Evolutionary conservation across 2,113 vertebrate species (phyloP), one percentile per base, ranked within the genome.

Genomic region (Bolborhynchus lineola): DNA sequence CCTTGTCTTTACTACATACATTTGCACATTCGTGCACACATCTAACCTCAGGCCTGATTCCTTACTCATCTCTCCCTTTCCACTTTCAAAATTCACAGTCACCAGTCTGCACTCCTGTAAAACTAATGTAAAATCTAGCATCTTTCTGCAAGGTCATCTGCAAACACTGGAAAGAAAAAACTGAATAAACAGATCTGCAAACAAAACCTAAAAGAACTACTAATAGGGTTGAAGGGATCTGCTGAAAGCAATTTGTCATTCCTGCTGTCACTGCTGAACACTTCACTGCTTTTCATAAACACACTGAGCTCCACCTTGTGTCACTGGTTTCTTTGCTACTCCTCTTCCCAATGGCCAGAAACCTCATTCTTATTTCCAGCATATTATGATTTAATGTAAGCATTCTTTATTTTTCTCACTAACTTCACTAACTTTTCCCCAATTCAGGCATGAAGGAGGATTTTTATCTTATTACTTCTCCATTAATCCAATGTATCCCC

Each of bases 101-200:
- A 53, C 37, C 25, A 13, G 19, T 13, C n/a, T 13, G 46, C 23
- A n/a, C 17, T 20, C 20, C n/a, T n/a, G 16, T 26, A 79, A 74
- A 67, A 62, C 60, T 11, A 26, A 6, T 4, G 29, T 35, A 60
- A 60, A 67, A 35, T 46, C 24, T 13, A 74, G 44, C 29, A 29
- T 21, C 50, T 8, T 33, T 46, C 49, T 52, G 46, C 47, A 59
- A 28, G 6, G 28, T 41, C 33, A 11, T 6, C 37, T 57, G 53
- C 68, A 76, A 44, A 59, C 37, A 24, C 33, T 10, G 37, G 19
- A 41, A 85, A 63, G 13, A 39, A 62, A 62, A n/a, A 29, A 9
- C 5, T 0, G 1, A 59, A 64, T 25, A 65, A 82, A 77, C 0
- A 1, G 13, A 82, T 35, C 13, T 10, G 14, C 24, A 59, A 24